Evolutionary conservation across 2,888 invertebrate genomes (phyloP).

Genomic region (Parnassius orleans): DNA sequence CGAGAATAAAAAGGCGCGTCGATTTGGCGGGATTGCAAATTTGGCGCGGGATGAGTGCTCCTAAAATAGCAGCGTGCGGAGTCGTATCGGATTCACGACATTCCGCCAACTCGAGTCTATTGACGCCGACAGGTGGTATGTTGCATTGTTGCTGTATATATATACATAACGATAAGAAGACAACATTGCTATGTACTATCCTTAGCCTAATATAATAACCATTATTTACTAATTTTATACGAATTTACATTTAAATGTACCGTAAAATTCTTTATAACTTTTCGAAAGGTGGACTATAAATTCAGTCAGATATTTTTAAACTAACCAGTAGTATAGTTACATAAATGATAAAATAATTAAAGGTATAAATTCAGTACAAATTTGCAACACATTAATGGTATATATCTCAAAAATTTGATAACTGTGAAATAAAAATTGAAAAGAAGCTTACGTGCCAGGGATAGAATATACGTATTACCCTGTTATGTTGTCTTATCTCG

Average conservation of each 20-base stretch:
- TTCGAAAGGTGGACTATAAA: too few relatives aligned
- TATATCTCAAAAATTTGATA: neutral
- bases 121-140: constrained; percentile 50
- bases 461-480: constrained; percentile 50
- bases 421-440: constrained; percentile 23
- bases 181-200: too few relatives aligned
- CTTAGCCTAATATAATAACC: too few relatives aligned
- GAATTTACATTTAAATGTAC: too few relatives aligned
- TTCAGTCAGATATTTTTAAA: too few relatives aligned
- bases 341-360: too few relatives aligned
- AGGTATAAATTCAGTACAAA: too few relatives aligned
- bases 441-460: constrained; percentile 62
- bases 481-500: constrained; percentile 50
- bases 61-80: constrained; percentile 68
- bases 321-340: too few relatives aligned
- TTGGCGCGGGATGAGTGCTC: constrained; percentile 72
- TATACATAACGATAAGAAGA: too few relatives aligned
- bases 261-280: too few relatives aligned
- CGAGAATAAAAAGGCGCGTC: constrained; percentile 74
- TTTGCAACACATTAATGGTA: too few relatives aligned
- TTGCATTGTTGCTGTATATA: neutral
- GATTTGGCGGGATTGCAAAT: constrained; percentile 78
- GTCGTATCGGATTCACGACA: constrained; percentile 76
- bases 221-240: too few relatives aligned
- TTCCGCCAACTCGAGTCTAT: constrained; percentile 54